These are phyloP conservation scores for Hypomecis atomaria DNA, from an alignment of 2,888 invertebrate genomes.

Conservation along the genomic window DNA sequence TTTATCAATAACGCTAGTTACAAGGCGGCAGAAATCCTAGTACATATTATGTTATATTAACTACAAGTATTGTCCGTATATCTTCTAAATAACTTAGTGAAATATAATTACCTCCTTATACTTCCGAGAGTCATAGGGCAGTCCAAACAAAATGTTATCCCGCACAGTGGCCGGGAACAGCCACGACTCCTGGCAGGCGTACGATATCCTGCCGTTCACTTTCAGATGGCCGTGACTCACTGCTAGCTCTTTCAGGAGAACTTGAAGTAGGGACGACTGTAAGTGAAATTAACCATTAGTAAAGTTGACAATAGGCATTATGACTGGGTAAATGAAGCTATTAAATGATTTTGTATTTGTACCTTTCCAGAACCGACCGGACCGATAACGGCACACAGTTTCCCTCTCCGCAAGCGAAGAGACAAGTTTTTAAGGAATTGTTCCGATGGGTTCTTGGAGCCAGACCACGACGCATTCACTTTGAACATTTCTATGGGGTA, in stretches of 20 bases:
- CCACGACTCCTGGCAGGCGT: constrained; percentile 95
- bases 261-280: constrained; percentile 86
- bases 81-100: too few relatives aligned
- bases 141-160: constrained; percentile 94
- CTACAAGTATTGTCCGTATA: too few relatives aligned
- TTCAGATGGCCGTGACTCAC: constrained; percentile 83
- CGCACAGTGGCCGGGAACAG: constrained; percentile 89
- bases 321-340: too few relatives aligned
- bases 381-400: constrained; percentile 92
- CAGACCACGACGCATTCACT: constrained; percentile 71
- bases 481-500: constrained; percentile 63
- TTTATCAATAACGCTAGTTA: too few relatives aligned
- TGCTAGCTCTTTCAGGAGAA: constrained; percentile 89
- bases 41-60: too few relatives aligned
- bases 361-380: constrained; percentile 94
- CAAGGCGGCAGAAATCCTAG: too few relatives aligned
- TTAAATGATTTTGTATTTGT: constrained; percentile 23
- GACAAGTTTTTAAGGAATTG: constrained; percentile 83
- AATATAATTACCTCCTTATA: constrained; percentile 86
- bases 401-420: constrained; percentile 83
- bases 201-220: constrained; percentile 87
- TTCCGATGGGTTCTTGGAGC: constrained; percentile 57
- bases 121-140: constrained; percentile 84
- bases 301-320: neutral
- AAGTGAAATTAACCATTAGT: constrained; percentile 40